Evolutionary conservation across 2,113 vertebrate genomes (phyloP), one percentile per base, ranked within the genome.

Genomic region (Prunella fulvescens): DNA sequence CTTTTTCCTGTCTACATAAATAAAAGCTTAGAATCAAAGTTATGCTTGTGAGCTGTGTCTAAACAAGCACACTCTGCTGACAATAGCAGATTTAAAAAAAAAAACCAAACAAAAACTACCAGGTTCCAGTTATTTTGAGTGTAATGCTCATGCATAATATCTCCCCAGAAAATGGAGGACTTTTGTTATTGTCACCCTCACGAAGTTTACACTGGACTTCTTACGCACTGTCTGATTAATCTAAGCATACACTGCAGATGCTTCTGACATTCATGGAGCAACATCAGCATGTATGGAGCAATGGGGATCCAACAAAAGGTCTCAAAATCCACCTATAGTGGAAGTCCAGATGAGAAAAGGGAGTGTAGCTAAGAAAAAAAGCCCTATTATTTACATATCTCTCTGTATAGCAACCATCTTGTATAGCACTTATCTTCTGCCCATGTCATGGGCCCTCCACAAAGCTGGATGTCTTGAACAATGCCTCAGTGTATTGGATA

Each of bases 401-500:
- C 9, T 74, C 40, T 56, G n/a, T 51, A 66, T 44, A 92, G 24
- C 54, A 88, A 16, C 77, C 94, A 66, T 70, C 60, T 93, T 70
- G 26, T 70, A 44, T 22, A 92, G 29, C 42, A 67, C 14, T 79
- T 96, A 74, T 80, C 71, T 94, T 60, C 56, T 90, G 39, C 48
- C 1, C 0, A 28, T 94, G 69, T 93, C 90, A 42, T 28, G 26
- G 48, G 40, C 86, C 80, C 76, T 94, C 76, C 51, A 62, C 57
- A 85, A 84, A 87, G 57, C 65, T 92, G 53, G 31, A 64, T 89
- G 57, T 89, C 89, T 92, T 56, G 64, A 94, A 95, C 88, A 96
- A 88, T 83, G 79, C 64, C 14, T 78, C 80, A 88, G 56, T 95
- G 67, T 88, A 93, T 19, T 90, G 82, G 72, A 81, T 74, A 71